Evolutionary conservation across 2,797 vertebrate species (phyloP).

Genomic region (Aratinga solstitialis): DNA sequence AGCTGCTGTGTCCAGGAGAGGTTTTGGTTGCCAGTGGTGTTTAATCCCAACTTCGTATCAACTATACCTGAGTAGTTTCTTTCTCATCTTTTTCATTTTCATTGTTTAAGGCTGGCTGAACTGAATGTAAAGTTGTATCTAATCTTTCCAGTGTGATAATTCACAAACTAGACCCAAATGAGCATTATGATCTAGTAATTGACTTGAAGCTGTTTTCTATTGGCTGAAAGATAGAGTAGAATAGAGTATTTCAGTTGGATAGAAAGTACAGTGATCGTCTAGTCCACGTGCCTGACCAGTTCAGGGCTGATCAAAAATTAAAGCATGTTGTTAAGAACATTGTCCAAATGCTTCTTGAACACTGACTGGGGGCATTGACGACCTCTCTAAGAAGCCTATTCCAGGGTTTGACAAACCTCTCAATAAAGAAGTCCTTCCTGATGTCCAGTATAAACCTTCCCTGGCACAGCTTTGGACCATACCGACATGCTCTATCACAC

Average conservation of each 20-base stretch:
- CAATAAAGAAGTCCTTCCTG: background rate
- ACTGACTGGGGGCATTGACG: background rate
- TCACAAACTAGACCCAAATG: background rate
- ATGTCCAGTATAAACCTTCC: background rate
- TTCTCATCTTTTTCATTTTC: background rate
- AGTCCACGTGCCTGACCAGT: background rate
- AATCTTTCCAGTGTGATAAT: background rate
- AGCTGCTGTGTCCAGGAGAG: background rate
- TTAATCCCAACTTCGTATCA: background rate
- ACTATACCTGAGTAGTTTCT: background rate
- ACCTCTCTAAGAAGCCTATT: background rate
- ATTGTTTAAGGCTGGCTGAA: background rate
- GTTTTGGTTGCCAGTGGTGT: background rate
- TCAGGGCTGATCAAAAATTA: background rate
- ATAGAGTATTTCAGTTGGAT: background rate
- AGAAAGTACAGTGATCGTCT: background rate
- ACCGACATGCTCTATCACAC: background rate
- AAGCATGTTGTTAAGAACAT: background rate
- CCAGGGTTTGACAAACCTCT: background rate
- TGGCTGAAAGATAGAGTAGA: background rate
- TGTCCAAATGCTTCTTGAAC: background rate
- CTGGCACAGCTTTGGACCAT: background rate
- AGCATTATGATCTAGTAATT: background rate
- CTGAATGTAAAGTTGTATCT: background rate
- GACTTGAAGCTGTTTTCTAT: background rate